phyloP scores from a whole-genome alignment of 2,888 invertebrate species.

The Archaeoteleia sp. region DNA sequence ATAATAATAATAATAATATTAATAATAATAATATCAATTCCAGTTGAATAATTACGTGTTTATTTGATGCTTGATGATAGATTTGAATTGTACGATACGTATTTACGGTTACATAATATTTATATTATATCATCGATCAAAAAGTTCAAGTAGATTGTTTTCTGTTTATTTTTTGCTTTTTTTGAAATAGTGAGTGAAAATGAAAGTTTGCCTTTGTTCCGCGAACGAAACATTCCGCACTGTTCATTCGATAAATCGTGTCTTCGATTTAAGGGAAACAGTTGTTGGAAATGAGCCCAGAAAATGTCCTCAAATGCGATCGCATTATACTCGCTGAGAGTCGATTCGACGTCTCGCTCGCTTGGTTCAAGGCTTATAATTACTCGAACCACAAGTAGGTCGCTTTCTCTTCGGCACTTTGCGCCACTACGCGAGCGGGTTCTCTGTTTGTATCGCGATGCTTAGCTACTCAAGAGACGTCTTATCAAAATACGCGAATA shows the following conservation, averaged over 20 bases:
- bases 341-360: conserved; percentile 64
- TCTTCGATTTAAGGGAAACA: conserved; percentile 28
- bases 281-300: conserved; percentile 45
- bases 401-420: conserved; percentile 72
- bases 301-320: conserved; percentile 49
- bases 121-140: too few relatives aligned
- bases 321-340: conserved; percentile 47
- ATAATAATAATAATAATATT: conserved; percentile 17
- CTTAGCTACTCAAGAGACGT: conserved; percentile 26
- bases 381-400: conserved; percentile 71
- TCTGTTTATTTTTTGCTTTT: too few relatives aligned
- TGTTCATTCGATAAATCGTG: conserved; percentile 18
- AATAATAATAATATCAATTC: conserved; percentile 16
- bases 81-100: too few relatives aligned
- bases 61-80: too few relatives aligned
- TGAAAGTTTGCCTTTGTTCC: neutral
- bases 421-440: conserved; percentile 49
- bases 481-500: conserved; percentile 27
- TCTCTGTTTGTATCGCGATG: conserved; percentile 53
- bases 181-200: too few relatives aligned
- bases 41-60: conserved; percentile 3
- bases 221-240: conserved; percentile 5
- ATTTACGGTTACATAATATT: too few relatives aligned
- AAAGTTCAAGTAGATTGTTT: too few relatives aligned
- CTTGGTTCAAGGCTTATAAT: conserved; percentile 73